Percentiles rank a stretch among this genome's conserved stretches.
phyloP scores from a whole-genome alignment of 2,113 vertebrate species.

The Engystomops pustulosus region DNA sequence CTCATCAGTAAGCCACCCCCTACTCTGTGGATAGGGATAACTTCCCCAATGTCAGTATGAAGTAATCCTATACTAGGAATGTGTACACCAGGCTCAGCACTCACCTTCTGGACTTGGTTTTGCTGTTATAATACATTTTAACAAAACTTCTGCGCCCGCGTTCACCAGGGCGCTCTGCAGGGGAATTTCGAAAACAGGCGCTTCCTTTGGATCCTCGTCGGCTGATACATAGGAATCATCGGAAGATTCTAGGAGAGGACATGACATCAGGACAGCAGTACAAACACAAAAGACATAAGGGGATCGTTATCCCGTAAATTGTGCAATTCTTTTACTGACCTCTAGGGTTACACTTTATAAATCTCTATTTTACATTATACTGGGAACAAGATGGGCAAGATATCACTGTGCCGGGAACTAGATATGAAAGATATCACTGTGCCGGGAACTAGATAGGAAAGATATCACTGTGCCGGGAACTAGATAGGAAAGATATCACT shows the following conservation, averaged over 20 bases:
- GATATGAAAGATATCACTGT: too few species aligned
- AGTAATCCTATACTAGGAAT: too few species aligned
- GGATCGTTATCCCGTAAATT: background rate
- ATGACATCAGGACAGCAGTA: background rate
- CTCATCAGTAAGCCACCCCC: too few species aligned
- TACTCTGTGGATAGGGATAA: too few species aligned
- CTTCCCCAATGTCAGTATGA: too few species aligned
- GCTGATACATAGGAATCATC: slow-evolving; percentile 97
- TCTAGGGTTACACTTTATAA: too few species aligned
- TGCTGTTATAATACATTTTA: slow-evolving; percentile 90
- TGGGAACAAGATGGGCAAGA: background rate
- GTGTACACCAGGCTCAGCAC: background rate
- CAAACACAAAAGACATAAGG: background rate
- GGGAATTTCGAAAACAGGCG: slow-evolving; percentile 91
- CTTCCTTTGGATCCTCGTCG: slow-evolving; percentile 92
- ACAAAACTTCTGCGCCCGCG: slow-evolving; percentile 82
- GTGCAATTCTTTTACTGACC: background rate
- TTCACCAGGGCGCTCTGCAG: slow-evolving; percentile 81
- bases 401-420: too few species aligned
- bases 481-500: too few species aligned
- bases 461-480: too few species aligned
- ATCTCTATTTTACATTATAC: too few species aligned
- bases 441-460: too few species aligned
- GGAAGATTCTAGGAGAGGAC: slow-evolving; percentile 83
- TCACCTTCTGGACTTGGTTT: slow-evolving; percentile 90